phyloP scores from a whole-genome alignment of 2,113 vertebrate species.

The Larimichthys polyactis region DNA sequence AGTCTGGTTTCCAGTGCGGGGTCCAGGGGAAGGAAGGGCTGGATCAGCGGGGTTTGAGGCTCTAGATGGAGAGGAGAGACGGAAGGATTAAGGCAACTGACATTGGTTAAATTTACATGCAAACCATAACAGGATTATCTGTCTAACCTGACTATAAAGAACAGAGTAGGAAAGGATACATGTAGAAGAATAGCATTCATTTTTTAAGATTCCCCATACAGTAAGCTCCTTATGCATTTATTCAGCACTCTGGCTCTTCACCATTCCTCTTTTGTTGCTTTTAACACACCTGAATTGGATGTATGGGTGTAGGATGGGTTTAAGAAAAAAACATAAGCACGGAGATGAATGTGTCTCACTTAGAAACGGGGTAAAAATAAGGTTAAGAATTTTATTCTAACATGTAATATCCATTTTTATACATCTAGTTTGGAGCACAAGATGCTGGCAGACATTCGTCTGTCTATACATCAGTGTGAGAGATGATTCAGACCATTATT shows the following conservation, averaged over 20 bases:
- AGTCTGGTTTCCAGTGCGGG: slow-evolving; percentile 55
- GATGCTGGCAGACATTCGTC: slow-evolving; percentile 24
- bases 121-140: slow-evolving; percentile 55
- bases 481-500: slow-evolving; percentile 44
- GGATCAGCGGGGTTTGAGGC: slow-evolving; percentile 45
- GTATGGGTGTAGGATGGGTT: slow-evolving; percentile 52
- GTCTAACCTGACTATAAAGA: slow-evolving; percentile 38
- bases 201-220: slow-evolving; percentile 41
- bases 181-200: slow-evolving; percentile 36
- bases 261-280: slow-evolving; percentile 52
- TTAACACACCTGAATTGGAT: slow-evolving; percentile 46
- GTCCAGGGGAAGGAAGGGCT: slow-evolving; percentile 65
- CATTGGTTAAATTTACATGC: slow-evolving; percentile 36
- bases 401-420: slow-evolving; percentile 32
- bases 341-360: slow-evolving; percentile 42
- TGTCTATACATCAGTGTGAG: background rate
- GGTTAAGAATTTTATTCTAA: slow-evolving; percentile 40
- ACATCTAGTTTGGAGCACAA: background rate
- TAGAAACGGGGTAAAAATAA: slow-evolving; percentile 25
- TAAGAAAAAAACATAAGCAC: slow-evolving; percentile 37
- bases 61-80: slow-evolving; percentile 51
- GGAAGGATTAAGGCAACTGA: slow-evolving; percentile 34
- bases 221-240: slow-evolving; percentile 53
- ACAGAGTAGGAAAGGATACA: slow-evolving; percentile 33
- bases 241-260: slow-evolving; percentile 29